Conservation (phyloP, 2,113 vertebrate species). For the Sander lucioperca region DNA sequence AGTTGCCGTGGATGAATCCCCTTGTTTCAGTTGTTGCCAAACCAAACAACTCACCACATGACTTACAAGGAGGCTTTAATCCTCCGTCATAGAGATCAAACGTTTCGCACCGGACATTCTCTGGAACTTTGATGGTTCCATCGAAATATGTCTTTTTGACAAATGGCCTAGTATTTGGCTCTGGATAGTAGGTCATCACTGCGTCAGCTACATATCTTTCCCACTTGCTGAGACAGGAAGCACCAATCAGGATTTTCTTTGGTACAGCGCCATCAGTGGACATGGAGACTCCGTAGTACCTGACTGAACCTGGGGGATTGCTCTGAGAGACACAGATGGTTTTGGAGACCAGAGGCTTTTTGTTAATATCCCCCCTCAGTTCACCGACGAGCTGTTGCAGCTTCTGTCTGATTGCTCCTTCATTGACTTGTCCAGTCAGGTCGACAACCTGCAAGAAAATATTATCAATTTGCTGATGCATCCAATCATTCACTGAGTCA, state of each 20-base stretch:
- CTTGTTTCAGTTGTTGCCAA: rapidly evolving
- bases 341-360: neutral
- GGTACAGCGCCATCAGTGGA: rapidly evolving
- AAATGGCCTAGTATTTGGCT: rapidly evolving
- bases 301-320: rapidly evolving
- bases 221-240: neutral
- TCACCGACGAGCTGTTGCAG: rapidly evolving
- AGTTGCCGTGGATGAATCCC: neutral
- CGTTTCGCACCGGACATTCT: conserved; percentile 2
- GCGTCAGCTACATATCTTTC: conserved; percentile 41
- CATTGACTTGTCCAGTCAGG: rapidly evolving
- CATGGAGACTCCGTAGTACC: conserved; percentile 59
- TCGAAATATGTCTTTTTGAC: rapidly evolving
- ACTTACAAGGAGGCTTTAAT: rapidly evolving
- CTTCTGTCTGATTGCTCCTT: rapidly evolving
- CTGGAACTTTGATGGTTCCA: conserved; percentile 37
- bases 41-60: conserved; percentile 37
- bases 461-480: neutral
- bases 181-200: conserved; percentile 46
- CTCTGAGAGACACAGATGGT: conserved; percentile 44
- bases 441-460: conserved; percentile 19
- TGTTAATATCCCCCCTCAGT: rapidly evolving
- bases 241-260: neutral
- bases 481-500: neutral
- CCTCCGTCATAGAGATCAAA: rapidly evolving